A percentile compares a stretch with the other conserved stretches of the same genome.
Evolutionary conservation across 1,140 invertebrate genomes (phyloP).

Genomic region (Pantala flavescens): DNA sequence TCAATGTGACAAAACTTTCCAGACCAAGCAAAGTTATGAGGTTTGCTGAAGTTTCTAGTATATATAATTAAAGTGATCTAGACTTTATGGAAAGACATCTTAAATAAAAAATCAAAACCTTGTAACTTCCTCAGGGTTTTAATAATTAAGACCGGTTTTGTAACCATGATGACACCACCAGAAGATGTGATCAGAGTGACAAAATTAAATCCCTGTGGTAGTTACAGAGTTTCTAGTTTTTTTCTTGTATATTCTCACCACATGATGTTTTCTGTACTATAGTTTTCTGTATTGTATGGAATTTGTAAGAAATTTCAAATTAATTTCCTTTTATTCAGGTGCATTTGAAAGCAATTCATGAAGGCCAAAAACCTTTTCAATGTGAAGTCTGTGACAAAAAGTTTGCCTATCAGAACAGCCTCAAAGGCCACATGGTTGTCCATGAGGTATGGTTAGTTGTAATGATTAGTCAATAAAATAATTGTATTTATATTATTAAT

Average conservation of each 20-base stretch:
- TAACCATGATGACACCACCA: no score
- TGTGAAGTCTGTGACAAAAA: conserved; percentile 44
- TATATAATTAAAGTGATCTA: not conserved
- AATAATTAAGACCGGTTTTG: no score
- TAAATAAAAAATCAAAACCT: no score
- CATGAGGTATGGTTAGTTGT: conserved; percentile 33
- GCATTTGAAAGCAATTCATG: conserved; percentile 45
- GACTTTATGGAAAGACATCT: no score
- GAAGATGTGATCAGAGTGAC: no score
- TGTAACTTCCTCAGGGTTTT: no score
- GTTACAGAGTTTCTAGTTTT: no score
- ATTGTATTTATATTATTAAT: not conserved
- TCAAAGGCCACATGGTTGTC: conserved; percentile 43
- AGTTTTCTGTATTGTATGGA: no score
- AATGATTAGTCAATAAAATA: no score
- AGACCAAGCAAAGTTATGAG: conserved; percentile 43
- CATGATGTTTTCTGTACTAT: no score
- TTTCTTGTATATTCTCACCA: no score
- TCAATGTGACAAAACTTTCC: conserved; percentile 45
- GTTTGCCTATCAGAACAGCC: conserved; percentile 44
- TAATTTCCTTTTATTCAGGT: conserved; percentile 22
- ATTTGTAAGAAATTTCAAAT: not conserved
- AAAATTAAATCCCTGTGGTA: no score
- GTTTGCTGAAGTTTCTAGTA: conserved; percentile 10
- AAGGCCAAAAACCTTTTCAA: conserved; percentile 39